These are phyloP conservation scores for Cynaeus angustus DNA, from an alignment of 2,888 invertebrate species.

Conservation along the genomic window DNA sequence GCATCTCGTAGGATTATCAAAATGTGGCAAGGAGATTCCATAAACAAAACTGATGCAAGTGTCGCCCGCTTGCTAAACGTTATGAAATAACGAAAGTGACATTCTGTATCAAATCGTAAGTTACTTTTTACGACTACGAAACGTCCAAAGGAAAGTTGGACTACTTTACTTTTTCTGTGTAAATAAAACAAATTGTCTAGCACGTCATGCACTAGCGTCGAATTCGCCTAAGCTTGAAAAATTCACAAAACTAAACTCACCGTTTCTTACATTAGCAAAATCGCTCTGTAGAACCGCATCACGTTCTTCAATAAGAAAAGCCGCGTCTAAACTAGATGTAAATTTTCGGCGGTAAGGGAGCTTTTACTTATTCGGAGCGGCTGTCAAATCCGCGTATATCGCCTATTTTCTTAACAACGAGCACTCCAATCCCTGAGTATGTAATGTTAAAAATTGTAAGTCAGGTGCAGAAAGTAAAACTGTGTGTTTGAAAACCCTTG, in stretches of 20 bases:
- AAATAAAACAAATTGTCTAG: conserved; percentile 50
- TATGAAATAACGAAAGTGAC: conserved; percentile 64
- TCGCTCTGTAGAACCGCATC: too few species aligned
- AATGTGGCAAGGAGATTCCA: conserved; percentile 12
- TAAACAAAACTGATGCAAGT: conserved; percentile 58
- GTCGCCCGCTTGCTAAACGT: conserved; percentile 55
- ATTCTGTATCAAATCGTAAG: conserved; percentile 58
- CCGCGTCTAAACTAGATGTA: conserved; percentile 6
- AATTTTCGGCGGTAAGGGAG: background rate
- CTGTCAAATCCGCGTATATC: background rate
- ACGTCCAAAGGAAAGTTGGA: conserved; percentile 70
- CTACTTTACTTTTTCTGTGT: conserved; percentile 52
- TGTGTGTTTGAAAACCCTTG: background rate
- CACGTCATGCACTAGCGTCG: conserved; percentile 6
- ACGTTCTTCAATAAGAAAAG: too few species aligned
- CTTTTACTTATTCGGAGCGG: conserved; percentile 14
- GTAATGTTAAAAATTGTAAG: background rate
- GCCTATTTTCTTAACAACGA: conserved; percentile 3
- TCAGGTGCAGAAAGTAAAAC: background rate
- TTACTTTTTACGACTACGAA: conserved; percentile 75
- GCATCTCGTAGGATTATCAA: conserved; percentile 1
- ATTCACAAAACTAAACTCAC: too few species aligned
- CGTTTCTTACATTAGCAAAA: too few species aligned
- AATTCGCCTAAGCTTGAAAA: conserved; percentile 9
- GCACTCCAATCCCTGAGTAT: background rate